These are phyloP conservation scores for Lordiphosa fenestrarum DNA, from an alignment of 2,888 invertebrate species.

Conservation along the genomic window DNA sequence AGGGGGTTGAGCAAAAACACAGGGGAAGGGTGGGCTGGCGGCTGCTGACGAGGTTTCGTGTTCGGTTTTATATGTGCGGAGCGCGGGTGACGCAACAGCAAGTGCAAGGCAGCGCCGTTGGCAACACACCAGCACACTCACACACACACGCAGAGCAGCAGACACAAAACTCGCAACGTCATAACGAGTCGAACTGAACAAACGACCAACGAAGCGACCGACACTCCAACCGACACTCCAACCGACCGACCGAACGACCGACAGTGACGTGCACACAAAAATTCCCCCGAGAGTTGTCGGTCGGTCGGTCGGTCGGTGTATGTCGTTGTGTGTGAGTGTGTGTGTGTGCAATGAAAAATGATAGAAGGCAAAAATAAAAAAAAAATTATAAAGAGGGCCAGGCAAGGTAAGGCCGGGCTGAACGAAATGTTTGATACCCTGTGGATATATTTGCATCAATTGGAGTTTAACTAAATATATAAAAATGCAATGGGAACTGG, in stretches of 20 bases:
- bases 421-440: not conserved
- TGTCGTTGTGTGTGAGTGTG: not conserved
- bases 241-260: conserved; percentile 2
- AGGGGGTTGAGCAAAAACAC: conserved; percentile 9
- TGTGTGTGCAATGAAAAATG: conserved; percentile 15
- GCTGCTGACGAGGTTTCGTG: conserved; percentile 50
- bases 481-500: too few relatives aligned
- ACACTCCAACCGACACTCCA: conserved; percentile 1
- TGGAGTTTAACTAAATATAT: too few relatives aligned
- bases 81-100: conserved; percentile 72
- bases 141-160: conserved; percentile 23
- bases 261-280: conserved; percentile 18
- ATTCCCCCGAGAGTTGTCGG: conserved; percentile 15
- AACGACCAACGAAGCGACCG: conserved; percentile 23
- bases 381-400: not conserved
- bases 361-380: conserved; percentile 17
- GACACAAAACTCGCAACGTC: conserved; percentile 69
- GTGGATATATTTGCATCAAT: too few relatives aligned
- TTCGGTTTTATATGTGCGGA: conserved; percentile 29
- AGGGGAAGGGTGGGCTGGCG: conserved; percentile 7
- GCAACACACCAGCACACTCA: conserved; percentile 51
- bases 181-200: conserved; percentile 56
- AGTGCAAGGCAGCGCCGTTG: conserved; percentile 67
- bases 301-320: not conserved
- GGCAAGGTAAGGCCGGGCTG: not conserved